phyloP scores from a whole-genome alignment of 1,140 invertebrate genomes.

The Bursaphelenchus mucronatus region DNA sequence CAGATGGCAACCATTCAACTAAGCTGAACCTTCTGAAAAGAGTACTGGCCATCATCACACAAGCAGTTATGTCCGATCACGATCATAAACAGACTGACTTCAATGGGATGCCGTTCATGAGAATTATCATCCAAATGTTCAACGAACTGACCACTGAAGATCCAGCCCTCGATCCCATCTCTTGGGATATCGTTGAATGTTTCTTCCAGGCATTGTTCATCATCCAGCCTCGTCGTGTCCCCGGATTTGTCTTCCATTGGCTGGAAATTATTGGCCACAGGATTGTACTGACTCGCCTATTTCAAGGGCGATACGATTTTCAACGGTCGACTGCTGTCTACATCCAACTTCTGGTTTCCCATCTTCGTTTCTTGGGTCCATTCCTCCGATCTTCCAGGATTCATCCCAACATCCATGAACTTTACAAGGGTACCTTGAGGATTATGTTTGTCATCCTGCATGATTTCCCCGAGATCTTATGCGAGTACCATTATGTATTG shows the following conservation, averaged over 20 bases:
- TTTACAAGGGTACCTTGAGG: constrained; percentile 92
- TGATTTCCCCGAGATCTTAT: constrained; percentile 97
- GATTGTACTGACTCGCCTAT: constrained; percentile 86
- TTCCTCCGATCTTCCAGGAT: constrained; percentile 93
- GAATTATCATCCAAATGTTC: constrained; percentile 94
- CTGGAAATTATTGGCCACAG: constrained; percentile 88
- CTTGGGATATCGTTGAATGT: constrained; percentile 71
- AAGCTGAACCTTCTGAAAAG: constrained; percentile 96
- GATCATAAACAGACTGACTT: constrained; percentile 79
- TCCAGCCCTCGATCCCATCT: constrained; percentile 82
- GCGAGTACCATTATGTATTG: constrained; percentile 98
- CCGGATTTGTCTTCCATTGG: constrained; percentile 97
- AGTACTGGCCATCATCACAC: constrained; percentile 85
- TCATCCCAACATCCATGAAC: constrained; percentile 79
- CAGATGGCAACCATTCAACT: constrained; percentile 74
- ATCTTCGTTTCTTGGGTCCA: constrained; percentile 92
- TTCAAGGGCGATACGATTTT: constrained; percentile 68
- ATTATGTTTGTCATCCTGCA: constrained; percentile 91
- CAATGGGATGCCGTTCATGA: constrained; percentile 91
- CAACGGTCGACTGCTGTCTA: constrained; percentile 66
- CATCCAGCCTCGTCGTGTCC: constrained; percentile 83
- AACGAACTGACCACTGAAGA: constrained; percentile 90
- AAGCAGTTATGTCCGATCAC: constrained; percentile 88
- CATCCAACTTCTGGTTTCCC: constrained; percentile 80
- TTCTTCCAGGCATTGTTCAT: constrained; percentile 63